Conservation (phyloP, 2,888 invertebrate genomes). For the Cabera pusaria region DNA sequence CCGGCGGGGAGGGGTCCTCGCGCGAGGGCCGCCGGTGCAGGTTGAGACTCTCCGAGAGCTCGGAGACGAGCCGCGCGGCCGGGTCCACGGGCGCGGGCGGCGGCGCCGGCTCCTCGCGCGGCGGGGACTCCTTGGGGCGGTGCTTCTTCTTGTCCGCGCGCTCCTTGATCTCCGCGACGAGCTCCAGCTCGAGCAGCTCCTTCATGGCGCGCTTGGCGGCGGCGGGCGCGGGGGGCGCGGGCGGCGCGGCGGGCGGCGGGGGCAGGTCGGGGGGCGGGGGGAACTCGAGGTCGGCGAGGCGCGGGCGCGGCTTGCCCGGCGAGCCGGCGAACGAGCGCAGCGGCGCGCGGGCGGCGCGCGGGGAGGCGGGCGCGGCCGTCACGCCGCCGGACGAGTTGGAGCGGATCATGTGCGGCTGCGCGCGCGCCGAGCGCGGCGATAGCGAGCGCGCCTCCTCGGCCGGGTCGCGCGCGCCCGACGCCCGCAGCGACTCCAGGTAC, state of each 20-base stretch:
- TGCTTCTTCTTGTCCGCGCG: conserved; percentile 86
- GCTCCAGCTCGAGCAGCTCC: conserved; percentile 91
- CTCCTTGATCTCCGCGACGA: conserved; percentile 93
- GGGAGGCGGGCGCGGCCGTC: conserved; percentile 78
- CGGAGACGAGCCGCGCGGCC: conserved; percentile 91
- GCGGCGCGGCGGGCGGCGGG: conserved; percentile 90
- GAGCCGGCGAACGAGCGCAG: conserved; percentile 86
- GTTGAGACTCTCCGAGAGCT: conserved; percentile 92
- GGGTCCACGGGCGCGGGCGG: conserved; percentile 85
- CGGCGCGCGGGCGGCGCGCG: conserved; percentile 61
- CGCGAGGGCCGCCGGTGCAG: conserved; percentile 57
- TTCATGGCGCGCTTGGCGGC: conserved; percentile 84
- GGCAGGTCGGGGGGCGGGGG: conserved; percentile 93
- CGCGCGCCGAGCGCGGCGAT: conserved; percentile 86
- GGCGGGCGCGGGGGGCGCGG: conserved; percentile 72
- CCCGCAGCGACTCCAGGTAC: conserved; percentile 94
- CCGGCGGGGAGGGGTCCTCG: conserved; percentile 39
- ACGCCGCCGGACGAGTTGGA: conserved; percentile 95
- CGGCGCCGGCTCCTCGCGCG: conserved; percentile 47
- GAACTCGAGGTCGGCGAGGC: conserved; percentile 92
- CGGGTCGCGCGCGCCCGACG: conserved; percentile 47
- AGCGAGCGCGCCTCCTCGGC: conserved; percentile 78
- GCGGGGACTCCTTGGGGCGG: conserved; percentile 79
- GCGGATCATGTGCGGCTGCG: conserved; percentile 92
- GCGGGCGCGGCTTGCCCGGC: conserved; percentile 89